Evolutionary conservation across 2,797 vertebrate genomes (phyloP), one percentile per base, ranked within the genome.

Genomic region (Tragelaphus eurycerus): DNA sequence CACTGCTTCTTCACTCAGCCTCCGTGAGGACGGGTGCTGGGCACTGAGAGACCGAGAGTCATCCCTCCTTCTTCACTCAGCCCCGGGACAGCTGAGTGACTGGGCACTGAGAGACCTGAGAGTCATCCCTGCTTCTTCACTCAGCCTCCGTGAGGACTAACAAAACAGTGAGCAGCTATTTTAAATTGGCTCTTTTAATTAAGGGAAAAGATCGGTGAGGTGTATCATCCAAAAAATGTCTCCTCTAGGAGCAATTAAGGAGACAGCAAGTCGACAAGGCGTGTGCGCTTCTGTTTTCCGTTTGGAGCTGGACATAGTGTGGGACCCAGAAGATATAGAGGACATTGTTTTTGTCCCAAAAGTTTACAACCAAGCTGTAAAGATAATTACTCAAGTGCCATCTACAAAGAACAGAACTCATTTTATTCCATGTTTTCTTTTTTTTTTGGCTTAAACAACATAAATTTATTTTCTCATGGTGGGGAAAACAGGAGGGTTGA

Each of bases 161-260:
- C 83, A 57, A 54, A 83, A 92, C 85, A 85, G 4, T 83, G 74
- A 79, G 48, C 9, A 83, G 62, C 55, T 86, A 55, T 81, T 95
- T 95, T 67, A 64, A 92, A 83, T 34, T 57, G 83, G 6, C 55
- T 85, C 13, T 89, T 97, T 79, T 62, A 95, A 96, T 96, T 71
- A 96, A 59, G 60, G 78, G 43, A 90, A 84, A 67, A 94, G 62
- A 89, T 89, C 78, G 43, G 19, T 46, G 52, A 94, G 34, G 60
- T 90, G 25, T 86, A 10, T 59, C 93, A 94, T 83, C 86, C 84
- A 96, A 96, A 95, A 96, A 86, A 57, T 48, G 29, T 81, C 90
- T 93, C 88, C 92, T 89, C 34, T 84, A 94, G 83, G 54, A 90
- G 88, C 23, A 95, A 16, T 59, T 43, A 83, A 90, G 78, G 38